phyloP scores from a whole-genome alignment of 2,797 vertebrate genomes.

The Scleropages formosus region DNA sequence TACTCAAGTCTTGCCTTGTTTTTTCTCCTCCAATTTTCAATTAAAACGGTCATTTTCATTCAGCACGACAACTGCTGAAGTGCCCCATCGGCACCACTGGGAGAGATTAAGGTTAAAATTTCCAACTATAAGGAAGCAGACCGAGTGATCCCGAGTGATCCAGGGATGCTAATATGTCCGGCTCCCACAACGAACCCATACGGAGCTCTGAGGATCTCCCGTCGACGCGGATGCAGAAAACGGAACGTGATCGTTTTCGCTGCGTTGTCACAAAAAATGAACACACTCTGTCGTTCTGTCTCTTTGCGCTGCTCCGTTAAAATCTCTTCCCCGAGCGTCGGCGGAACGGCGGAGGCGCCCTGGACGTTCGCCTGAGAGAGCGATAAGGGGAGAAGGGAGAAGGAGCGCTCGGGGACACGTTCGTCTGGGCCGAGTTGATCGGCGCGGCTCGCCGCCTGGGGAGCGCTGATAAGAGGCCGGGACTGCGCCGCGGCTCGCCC shows the following conservation, averaged over 20 bases:
- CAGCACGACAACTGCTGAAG: background rate
- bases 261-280: background rate
- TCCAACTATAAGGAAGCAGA: background rate
- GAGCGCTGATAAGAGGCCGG: slow-evolving; percentile 78
- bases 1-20: background rate
- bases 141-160: too few species aligned
- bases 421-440: slow-evolving; percentile 75
- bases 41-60: background rate
- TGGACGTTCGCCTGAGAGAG: background rate
- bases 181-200: background rate
- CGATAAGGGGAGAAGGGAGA: slow-evolving; percentile 12
- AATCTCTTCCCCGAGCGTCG: slow-evolving; percentile 12
- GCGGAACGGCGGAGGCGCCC: slow-evolving; percentile 5
- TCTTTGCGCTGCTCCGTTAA: background rate
- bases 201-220: background rate
- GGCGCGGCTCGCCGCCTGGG: slow-evolving; percentile 74
- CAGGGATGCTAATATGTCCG: background rate
- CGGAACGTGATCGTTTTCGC: background rate
- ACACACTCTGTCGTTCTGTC: slow-evolving; percentile 5
- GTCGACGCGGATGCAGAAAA: background rate
- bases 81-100: background rate
- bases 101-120: slow-evolving; percentile 19
- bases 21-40: background rate
- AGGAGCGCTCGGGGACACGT: background rate
- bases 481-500: slow-evolving; percentile 66